Evolutionary conservation across 2,113 vertebrate species (phyloP).

Genomic region (Podilymbus podiceps): DNA sequence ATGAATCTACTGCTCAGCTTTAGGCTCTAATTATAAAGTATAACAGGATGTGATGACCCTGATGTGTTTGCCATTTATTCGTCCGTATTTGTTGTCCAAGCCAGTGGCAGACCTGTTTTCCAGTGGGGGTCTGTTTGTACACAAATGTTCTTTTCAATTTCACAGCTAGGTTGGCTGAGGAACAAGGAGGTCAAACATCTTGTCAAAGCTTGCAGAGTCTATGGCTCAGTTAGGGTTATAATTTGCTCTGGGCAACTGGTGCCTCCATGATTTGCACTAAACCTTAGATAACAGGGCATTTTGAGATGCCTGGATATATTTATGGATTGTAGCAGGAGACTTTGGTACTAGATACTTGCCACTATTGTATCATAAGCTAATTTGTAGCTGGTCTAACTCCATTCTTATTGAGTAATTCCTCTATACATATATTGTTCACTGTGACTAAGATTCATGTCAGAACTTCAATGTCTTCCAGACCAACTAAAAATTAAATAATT

Average conservation of each 20-base stretch:
- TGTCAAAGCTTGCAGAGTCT: neutral
- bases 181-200: neutral
- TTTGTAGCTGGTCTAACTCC: neutral
- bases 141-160: constrained; percentile 22
- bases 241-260: neutral
- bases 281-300: neutral
- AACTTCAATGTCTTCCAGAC: neutral
- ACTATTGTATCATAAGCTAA: neutral
- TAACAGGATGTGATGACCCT: neutral
- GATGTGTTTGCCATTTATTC: neutral
- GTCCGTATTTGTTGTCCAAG: neutral
- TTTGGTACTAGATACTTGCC: neutral
- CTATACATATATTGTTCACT: neutral
- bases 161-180: neutral
- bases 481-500: constrained; percentile 44
- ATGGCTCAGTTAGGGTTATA: neutral
- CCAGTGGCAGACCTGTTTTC: neutral
- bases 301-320: neutral
- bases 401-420: neutral
- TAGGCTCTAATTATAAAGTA: neutral
- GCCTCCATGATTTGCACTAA: neutral
- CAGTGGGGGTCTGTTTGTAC: neutral
- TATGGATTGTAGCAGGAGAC: neutral
- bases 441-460: neutral
- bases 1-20: neutral